Conservation (phyloP, 2,888 invertebrate species). For the Eupithecia pulchellata region DNA sequence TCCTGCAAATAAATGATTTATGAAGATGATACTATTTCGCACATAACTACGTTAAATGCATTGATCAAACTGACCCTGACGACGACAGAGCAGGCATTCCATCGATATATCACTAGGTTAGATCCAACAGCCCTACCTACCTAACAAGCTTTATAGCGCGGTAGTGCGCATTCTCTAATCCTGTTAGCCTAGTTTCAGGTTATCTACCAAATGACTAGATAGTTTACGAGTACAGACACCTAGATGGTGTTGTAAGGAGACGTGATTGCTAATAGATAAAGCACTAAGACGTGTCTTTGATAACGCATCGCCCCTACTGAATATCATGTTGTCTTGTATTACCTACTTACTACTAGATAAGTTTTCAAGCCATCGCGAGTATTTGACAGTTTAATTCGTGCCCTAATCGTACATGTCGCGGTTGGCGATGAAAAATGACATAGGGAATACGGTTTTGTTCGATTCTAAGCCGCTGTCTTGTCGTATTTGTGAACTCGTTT, state of each 20-base stretch:
- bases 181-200: conserved; percentile 73
- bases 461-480: too few species aligned
- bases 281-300: too few species aligned
- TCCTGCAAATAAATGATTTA: too few species aligned
- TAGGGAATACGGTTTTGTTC: too few species aligned
- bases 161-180: conserved; percentile 61
- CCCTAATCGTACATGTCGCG: too few species aligned
- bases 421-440: too few species aligned
- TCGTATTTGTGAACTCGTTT: too few species aligned
- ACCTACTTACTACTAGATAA: too few species aligned
- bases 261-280: not conserved
- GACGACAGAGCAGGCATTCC: not conserved
- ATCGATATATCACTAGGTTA: conserved; percentile 12
- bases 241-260: conserved; percentile 17
- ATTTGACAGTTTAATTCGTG: too few species aligned
- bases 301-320: not conserved
- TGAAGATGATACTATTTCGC: not conserved
- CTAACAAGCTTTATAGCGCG: conserved; percentile 47
- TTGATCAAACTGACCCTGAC: conserved; percentile 21
- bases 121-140: conserved; percentile 10
- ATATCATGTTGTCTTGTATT: not conserved
- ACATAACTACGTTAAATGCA: not conserved
- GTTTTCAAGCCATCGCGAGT: too few species aligned
- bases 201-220: conserved; percentile 53
- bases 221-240: not conserved